Conservation (phyloP, 2,888 invertebrate genomes). For the Aromia moschata region DNA sequence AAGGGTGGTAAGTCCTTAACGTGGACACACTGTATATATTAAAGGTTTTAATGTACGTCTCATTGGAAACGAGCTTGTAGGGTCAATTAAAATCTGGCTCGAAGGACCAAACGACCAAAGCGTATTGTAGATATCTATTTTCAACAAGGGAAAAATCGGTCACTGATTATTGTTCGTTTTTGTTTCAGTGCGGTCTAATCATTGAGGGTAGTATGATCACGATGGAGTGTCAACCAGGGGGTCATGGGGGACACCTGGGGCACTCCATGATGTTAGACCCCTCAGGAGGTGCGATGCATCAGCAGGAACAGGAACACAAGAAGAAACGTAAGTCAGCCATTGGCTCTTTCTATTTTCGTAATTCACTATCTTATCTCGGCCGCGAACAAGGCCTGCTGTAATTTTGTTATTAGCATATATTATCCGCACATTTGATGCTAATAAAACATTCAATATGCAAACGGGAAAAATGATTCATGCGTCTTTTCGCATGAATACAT, state of each 20-base stretch:
- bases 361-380: slow-evolving; percentile 18
- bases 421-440: slow-evolving; percentile 20
- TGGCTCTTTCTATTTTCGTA: slow-evolving; percentile 3
- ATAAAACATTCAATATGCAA: slow-evolving; percentile 26
- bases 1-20: no score
- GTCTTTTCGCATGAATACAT: slow-evolving; percentile 19
- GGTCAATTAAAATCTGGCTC: no score
- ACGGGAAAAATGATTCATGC: slow-evolving; percentile 23
- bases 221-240: slow-evolving; percentile 65
- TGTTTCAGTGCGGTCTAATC: slow-evolving; percentile 55
- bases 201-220: slow-evolving; percentile 64
- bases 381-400: slow-evolving; percentile 19
- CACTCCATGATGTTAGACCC: slow-evolving; percentile 64
- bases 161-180: no score
- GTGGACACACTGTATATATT: no score
- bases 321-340: slow-evolving; percentile 60
- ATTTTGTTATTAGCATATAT: slow-evolving; percentile 30
- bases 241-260: slow-evolving; percentile 64
- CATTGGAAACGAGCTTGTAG: no score
- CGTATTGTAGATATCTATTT: no score
- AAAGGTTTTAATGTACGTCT: no score
- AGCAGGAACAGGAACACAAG: slow-evolving; percentile 59
- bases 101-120: no score
- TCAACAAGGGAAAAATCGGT: no score
- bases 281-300: slow-evolving; percentile 57